Evolutionary conservation across 35 echinoderm and acorn worm genomes (phyloP).

Genomic region (Holothuria glaberrima): DNA sequence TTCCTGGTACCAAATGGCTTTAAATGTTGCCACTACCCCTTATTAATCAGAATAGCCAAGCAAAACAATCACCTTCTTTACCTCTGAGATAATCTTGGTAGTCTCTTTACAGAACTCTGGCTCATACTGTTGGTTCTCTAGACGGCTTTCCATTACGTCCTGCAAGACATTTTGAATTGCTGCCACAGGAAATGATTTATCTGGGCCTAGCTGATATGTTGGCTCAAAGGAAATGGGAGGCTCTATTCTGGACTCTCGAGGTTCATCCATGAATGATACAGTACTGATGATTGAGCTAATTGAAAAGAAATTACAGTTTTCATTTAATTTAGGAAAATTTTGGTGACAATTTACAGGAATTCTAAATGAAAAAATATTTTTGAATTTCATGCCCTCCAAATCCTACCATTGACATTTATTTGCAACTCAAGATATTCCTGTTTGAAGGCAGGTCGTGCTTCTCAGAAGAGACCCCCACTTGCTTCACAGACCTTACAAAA

Average conservation of each 20-base stretch:
- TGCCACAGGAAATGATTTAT: conserved; percentile 81
- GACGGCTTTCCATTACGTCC: conserved; percentile 78
- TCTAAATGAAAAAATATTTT: no score
- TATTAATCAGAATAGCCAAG: no score
- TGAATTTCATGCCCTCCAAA: no score
- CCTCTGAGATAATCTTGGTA: conserved; percentile 98
- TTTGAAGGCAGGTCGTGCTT: no score
- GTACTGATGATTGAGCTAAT: conserved; percentile 90
- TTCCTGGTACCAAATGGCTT: no score
- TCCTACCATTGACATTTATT: no score
- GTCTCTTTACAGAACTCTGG: conserved; percentile 94
- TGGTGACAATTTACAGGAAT: no score
- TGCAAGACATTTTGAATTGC: conserved; percentile 74
- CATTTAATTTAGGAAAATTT: neutral
- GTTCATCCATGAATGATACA: conserved; percentile 93
- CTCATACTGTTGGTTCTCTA: conserved; percentile 88
- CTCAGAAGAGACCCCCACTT: no score
- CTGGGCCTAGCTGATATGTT: conserved; percentile 92
- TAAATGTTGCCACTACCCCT: no score
- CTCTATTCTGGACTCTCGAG: conserved; percentile 69
- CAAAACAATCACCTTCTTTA: conserved; percentile 27
- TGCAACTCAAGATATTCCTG: no score
- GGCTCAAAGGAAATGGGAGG: conserved; percentile 79
- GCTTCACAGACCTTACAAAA: no score
- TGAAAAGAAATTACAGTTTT: conserved; percentile 23